Evolutionary conservation across 2,888 invertebrate species (phyloP).

Genomic region (Cenopis cana): DNA sequence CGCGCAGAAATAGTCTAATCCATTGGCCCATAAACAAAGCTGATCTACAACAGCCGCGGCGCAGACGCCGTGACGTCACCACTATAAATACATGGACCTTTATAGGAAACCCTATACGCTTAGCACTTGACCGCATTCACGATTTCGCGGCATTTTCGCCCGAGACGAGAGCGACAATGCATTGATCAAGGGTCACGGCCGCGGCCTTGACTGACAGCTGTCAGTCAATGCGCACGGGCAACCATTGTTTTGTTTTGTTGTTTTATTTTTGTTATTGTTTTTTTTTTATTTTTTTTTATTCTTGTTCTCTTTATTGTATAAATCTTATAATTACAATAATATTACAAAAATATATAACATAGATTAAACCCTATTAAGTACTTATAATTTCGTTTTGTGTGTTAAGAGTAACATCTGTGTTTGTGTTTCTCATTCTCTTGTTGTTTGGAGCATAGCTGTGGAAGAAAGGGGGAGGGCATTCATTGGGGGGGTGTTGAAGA

Average conservation of each 20-base stretch:
- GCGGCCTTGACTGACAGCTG: slow-evolving; percentile 65
- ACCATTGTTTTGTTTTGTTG: slow-evolving; percentile 58
- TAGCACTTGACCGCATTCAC: slow-evolving; percentile 74
- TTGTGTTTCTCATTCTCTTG: slow-evolving; percentile 57
- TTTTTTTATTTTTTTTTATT: slow-evolving; percentile 69
- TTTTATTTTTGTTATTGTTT: slow-evolving; percentile 62
- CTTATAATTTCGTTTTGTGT: slow-evolving; percentile 59
- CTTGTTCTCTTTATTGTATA: slow-evolving; percentile 83
- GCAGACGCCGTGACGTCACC: slow-evolving; percentile 72
- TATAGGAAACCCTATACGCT: slow-evolving; percentile 73
- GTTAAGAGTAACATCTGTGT: slow-evolving; percentile 63
- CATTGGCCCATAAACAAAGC: slow-evolving; percentile 74
- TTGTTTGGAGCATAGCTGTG: slow-evolving; percentile 78
- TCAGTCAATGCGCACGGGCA: slow-evolving; percentile 48
- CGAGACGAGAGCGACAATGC: slow-evolving; percentile 63
- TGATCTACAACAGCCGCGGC: slow-evolving; percentile 71
- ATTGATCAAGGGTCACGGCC: slow-evolving; percentile 77
- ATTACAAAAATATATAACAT: slow-evolving; percentile 83
- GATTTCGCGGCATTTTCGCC: slow-evolving; percentile 59
- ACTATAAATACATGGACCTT: slow-evolving; percentile 59
- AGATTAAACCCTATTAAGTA: slow-evolving; percentile 67
- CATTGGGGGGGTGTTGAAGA: slow-evolving; percentile 58
- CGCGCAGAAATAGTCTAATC: slow-evolving; percentile 63
- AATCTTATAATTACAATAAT: slow-evolving; percentile 82
- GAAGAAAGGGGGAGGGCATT: slow-evolving; percentile 79